Conservation (phyloP, 2,888 invertebrate species). For the Parasteatoda lunata region DNA sequence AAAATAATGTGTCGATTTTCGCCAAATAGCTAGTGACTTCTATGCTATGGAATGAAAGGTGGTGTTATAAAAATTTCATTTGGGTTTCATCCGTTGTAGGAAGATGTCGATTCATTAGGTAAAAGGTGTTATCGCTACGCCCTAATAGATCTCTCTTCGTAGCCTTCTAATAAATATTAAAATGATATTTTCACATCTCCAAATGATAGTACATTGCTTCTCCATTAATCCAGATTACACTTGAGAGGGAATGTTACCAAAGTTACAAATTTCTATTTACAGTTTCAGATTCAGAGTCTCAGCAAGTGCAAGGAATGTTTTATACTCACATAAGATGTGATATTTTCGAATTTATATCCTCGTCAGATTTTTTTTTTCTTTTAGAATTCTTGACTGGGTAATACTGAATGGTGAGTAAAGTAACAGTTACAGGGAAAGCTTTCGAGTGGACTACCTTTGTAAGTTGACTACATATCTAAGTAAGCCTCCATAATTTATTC, state of each 20-base stretch:
- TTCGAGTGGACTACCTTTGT: too few species aligned
- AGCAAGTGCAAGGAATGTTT: too few species aligned
- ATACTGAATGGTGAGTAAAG: too few species aligned
- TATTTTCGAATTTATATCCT: too few species aligned
- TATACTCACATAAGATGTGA: too few species aligned
- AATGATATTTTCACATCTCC: conserved; percentile 47
- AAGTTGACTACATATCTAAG: too few species aligned
- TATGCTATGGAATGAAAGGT: not conserved
- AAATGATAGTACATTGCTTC: conserved; percentile 49
- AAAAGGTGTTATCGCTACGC: conserved; percentile 63
- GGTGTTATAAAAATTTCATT: conserved; percentile 27
- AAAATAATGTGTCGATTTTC: conserved; percentile 15
- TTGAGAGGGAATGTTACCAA: conserved; percentile 20
- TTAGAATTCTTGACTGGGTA: too few species aligned
- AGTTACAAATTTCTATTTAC: not conserved
- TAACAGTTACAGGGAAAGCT: too few species aligned
- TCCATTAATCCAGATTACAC: conserved; percentile 63
- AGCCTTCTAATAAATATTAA: conserved; percentile 62
- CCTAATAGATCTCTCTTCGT: conserved; percentile 47
- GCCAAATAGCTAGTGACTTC: conserved; percentile 2
- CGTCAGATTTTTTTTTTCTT: too few species aligned
- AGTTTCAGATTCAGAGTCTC: too few species aligned
- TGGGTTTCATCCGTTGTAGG: conserved; percentile 23
- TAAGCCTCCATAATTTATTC: too few species aligned
- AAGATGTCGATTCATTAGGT: conserved; percentile 59